Base-by-base conservation (phyloP, 1,140 invertebrate genomes). In the Hetaerina americana region DNA sequence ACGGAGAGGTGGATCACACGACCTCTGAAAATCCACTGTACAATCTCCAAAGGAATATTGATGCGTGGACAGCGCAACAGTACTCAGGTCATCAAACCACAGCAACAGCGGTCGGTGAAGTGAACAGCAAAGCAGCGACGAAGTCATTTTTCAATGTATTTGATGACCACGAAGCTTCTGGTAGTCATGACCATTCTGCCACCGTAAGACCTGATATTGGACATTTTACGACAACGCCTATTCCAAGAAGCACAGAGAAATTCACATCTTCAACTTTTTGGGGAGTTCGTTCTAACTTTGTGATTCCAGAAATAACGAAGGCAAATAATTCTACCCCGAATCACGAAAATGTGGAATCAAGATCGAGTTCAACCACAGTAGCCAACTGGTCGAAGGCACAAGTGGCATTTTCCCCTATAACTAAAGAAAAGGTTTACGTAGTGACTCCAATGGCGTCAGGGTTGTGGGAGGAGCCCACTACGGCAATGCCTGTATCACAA, bases 21-120 rank as follows among this genome's bases (percentile, higher is more conserved):
- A 26, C 29, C 10, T 18, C 66, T 12, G 22, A 67, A 12, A 70
- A 68, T 31, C 28, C 84, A 84, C 72, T 84, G 84, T 49, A 85
- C 85, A 0, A 87, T 76, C 78, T 92, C 68, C 90, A 92, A 77
- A 90, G 91, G 75, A 92, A 91, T 75, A 93, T 93, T 49, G 91
- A 93, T 76, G 89, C 90, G 31, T 93, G 91, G 91, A 92, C 90
- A 0, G 89, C 90, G 75, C 89, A 92, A 82, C 89, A 90, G 79
- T 90, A 85, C 78, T 86, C 86, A 8, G 85, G 84, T 66, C n/a
- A 57, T 18, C 3, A 57, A 2, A 57, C 40, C 40, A 2, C 15
- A n/a, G n/a, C n/a, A n/a, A n/a, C n/a, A n/a, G n/a, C n/a, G 10
- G 15, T 57, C 40, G 2, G 10, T 57, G 40, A 57, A n/a, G n/a